phyloP scores from a whole-genome alignment of 2,888 invertebrate genomes.

The Unio delphinus region DNA sequence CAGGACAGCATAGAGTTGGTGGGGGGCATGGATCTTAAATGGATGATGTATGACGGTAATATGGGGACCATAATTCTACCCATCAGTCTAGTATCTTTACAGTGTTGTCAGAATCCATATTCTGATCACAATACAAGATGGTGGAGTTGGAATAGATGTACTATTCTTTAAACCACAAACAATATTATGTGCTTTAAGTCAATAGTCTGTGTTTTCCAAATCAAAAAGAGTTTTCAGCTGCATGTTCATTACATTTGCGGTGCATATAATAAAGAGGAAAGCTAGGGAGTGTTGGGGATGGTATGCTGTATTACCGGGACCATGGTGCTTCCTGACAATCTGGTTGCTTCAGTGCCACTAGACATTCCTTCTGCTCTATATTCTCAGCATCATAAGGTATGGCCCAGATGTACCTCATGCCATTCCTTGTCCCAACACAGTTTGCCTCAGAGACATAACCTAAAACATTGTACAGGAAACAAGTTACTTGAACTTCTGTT shows the following conservation, averaged over 20 bases:
- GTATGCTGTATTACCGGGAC: conserved; percentile 55
- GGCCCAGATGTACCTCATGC: conserved; percentile 63
- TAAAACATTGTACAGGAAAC: conserved; percentile 22
- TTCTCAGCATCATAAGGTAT: conserved; percentile 60
- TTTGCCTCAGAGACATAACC: conserved; percentile 43
- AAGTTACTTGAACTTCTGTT: too few species aligned
- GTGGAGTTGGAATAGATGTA: background rate
- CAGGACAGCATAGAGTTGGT: too few species aligned
- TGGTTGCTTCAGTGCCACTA: conserved; percentile 60
- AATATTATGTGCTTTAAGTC: too few species aligned
- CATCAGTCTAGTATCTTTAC: background rate
- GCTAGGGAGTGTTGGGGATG: background rate
- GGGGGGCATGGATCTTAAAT: too few species aligned
- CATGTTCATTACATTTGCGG: too few species aligned
- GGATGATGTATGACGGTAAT: too few species aligned
- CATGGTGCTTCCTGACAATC: conserved; percentile 65
- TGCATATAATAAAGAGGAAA: too few species aligned
- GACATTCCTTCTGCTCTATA: conserved; percentile 56
- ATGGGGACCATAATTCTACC: too few species aligned
- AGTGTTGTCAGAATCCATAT: background rate
- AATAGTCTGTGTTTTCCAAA: too few species aligned
- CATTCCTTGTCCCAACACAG: conserved; percentile 48
- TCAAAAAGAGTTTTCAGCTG: too few species aligned
- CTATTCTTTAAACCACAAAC: too few species aligned
- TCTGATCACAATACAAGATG: background rate